Evolutionary conservation across 2,797 vertebrate genomes (phyloP).

Genomic region (Hybognathus amarus): DNA sequence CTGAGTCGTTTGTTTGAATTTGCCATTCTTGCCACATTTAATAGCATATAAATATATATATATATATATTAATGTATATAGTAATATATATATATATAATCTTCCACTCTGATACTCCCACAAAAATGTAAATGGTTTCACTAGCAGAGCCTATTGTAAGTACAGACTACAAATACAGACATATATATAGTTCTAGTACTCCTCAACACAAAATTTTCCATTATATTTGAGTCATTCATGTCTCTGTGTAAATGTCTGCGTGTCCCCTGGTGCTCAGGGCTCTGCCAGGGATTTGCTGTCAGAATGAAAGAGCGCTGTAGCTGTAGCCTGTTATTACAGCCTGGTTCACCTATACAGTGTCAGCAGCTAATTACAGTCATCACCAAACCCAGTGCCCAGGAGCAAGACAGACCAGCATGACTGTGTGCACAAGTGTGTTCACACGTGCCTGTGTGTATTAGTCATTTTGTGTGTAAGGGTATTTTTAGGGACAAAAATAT

Average conservation of each 20-base stretch:
- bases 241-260: conserved; percentile 44
- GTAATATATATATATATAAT: conserved; percentile 28
- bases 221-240: conserved; percentile 41
- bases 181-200: conserved; percentile 7
- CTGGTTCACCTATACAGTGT: conserved; percentile 61
- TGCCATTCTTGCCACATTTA: conserved; percentile 19
- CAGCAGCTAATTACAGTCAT: conserved; percentile 65
- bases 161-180: conserved; percentile 10
- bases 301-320: conserved; percentile 51
- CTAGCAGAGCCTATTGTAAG: conserved; percentile 13
- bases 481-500: conserved; percentile 38
- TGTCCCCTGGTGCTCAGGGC: conserved; percentile 37
- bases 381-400: conserved; percentile 56
- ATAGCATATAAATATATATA: conserved; percentile 20
- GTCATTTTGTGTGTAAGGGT: conserved; percentile 4
- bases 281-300: conserved; percentile 34
- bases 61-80: no score
- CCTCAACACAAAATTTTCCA: background rate
- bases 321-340: conserved; percentile 55
- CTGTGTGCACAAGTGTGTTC: conserved; percentile 43
- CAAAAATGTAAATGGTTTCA: conserved; percentile 3
- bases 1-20: background rate
- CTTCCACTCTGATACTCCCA: background rate
- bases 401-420: conserved; percentile 58
- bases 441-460: background rate